Percentiles rank a stretch among this genome's conserved stretches.
These are phyloP conservation scores for Tipula lateralis DNA, from an alignment of 2,888 invertebrate species.

Conservation along the genomic window DNA sequence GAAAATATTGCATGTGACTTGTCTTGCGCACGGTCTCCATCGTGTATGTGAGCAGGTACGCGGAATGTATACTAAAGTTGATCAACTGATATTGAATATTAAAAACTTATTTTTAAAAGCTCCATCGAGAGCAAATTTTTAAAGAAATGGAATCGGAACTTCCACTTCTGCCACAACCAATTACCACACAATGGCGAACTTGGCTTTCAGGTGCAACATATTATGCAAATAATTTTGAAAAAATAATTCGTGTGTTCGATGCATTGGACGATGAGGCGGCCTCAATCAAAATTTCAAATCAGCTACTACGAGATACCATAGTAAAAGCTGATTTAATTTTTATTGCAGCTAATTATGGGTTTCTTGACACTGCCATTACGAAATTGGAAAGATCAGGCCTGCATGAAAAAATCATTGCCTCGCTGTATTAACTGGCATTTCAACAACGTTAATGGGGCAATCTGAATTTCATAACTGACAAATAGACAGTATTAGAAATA, in stretches of 20 bases:
- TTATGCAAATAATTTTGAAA: slow-evolving; percentile 37
- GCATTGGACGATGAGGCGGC: slow-evolving; percentile 31
- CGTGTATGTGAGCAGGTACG: too few relatives aligned
- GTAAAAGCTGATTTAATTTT: neutral
- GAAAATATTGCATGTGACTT: too few relatives aligned
- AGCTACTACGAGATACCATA: neutral
- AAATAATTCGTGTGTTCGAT: slow-evolving; percentile 32
- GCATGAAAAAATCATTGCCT: too few relatives aligned
- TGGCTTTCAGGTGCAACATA: slow-evolving; percentile 37
- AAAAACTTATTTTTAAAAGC: slow-evolving; percentile 42
- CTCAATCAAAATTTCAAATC: slow-evolving; percentile 29
- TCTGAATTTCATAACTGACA: too few relatives aligned
- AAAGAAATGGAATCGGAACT: slow-evolving; percentile 37
- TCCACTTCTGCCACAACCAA: slow-evolving; percentile 40
- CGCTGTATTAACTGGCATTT: too few relatives aligned
- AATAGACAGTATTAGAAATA: too few relatives aligned
- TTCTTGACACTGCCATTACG: neutral
- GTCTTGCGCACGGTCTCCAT: too few relatives aligned
- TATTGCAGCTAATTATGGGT: neutral
- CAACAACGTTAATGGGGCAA: neutral
- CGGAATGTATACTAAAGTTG: too few relatives aligned
- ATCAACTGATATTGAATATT: too few relatives aligned
- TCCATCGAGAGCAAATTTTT: slow-evolving; percentile 38
- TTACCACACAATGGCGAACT: slow-evolving; percentile 40
- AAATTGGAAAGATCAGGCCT: neutral